A percentile compares a stretch with the other conserved stretches of the same genome.
Conservation (phyloP, 2,888 invertebrate species). For the Drosophila basisetae region DNA sequence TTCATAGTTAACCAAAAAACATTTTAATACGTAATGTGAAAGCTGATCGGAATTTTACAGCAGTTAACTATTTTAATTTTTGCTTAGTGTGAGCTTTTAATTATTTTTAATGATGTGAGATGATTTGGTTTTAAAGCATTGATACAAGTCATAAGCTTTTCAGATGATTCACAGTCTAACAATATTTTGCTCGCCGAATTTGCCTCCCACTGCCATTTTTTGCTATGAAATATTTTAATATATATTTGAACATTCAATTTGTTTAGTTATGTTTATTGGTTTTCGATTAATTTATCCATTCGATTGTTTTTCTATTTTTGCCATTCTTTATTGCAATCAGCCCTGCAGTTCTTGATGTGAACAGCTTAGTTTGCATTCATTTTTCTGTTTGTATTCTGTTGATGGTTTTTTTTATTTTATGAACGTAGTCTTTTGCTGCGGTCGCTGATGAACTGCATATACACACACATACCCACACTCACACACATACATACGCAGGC, state of each 20-base stretch:
- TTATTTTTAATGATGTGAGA: not conserved
- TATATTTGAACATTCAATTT: not conserved
- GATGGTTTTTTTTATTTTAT: slow-evolving; percentile 45
- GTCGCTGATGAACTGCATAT: slow-evolving; percentile 78
- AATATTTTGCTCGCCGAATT: not conserved
- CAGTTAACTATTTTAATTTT: not conserved
- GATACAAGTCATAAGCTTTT: not conserved
- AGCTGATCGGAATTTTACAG: not conserved
- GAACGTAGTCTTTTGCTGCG: slow-evolving; percentile 60
- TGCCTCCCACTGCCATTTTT: not conserved
- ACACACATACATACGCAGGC: slow-evolving; percentile 3
- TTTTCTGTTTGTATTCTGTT: slow-evolving; percentile 19
- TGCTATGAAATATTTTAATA: not conserved
- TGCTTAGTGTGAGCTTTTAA: not conserved
- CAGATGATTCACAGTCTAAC: not conserved
- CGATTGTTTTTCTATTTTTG: not conserved
- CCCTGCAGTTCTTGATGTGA: slow-evolving; percentile 27
- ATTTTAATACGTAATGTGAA: not conserved
- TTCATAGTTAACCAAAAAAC: not conserved
- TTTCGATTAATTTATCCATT: not conserved
- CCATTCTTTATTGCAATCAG: slow-evolving; percentile 5
- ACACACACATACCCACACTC: not conserved
- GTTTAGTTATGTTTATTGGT: not conserved
- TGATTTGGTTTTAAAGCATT: not conserved
- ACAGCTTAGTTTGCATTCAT: slow-evolving; percentile 32